phyloP scores from a whole-genome alignment of 1,140 invertebrate genomes.

The Piezodorus guildinii region DNA sequence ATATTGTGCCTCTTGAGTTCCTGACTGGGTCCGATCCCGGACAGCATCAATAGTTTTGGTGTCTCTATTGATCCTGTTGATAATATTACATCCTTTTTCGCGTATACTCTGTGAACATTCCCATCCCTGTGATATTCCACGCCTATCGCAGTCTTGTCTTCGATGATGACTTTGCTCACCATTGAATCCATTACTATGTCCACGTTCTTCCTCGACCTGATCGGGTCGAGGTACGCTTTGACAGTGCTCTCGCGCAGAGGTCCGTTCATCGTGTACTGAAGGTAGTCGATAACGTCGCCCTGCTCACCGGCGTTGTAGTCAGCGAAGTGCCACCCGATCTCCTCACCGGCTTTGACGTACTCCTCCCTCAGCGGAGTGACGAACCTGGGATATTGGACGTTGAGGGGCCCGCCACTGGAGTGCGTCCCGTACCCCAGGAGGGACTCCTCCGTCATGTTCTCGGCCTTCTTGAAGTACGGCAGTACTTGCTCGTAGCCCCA shows the following conservation, averaged over 20 bases:
- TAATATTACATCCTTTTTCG: conserved; percentile 65
- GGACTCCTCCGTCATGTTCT: conserved; percentile 74
- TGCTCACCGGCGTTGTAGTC: conserved; percentile 74
- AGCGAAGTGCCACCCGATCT: conserved; percentile 61
- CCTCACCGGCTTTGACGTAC: conserved; percentile 65
- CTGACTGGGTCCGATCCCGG: conserved; percentile 57
- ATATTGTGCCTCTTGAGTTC: conserved; percentile 53
- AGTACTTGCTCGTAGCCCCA: conserved; percentile 83
- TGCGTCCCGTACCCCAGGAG: conserved; percentile 61
- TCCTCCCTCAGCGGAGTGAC: conserved; percentile 63
- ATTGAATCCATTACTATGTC: conserved; percentile 70
- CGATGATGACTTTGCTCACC: conserved; percentile 56
- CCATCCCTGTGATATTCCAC: conserved; percentile 61
- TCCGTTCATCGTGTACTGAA: conserved; percentile 71
- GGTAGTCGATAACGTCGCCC: conserved; percentile 67
- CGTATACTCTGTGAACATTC: conserved; percentile 47
- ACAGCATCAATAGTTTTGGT: conserved; percentile 74
- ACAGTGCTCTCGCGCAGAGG: conserved; percentile 78
- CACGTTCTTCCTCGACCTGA: conserved; percentile 63
- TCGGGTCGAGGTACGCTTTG: conserved; percentile 74
- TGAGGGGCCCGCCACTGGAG: conserved; percentile 62
- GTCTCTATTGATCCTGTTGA: conserved; percentile 63
- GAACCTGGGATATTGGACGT: conserved; percentile 72
- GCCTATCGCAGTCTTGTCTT: conserved; percentile 47
- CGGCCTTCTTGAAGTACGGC: conserved; percentile 79